Evolutionary conservation across 2,797 vertebrate species (phyloP), one percentile per base, ranked within the genome.

Genomic region (Astyanax mexicanus): DNA sequence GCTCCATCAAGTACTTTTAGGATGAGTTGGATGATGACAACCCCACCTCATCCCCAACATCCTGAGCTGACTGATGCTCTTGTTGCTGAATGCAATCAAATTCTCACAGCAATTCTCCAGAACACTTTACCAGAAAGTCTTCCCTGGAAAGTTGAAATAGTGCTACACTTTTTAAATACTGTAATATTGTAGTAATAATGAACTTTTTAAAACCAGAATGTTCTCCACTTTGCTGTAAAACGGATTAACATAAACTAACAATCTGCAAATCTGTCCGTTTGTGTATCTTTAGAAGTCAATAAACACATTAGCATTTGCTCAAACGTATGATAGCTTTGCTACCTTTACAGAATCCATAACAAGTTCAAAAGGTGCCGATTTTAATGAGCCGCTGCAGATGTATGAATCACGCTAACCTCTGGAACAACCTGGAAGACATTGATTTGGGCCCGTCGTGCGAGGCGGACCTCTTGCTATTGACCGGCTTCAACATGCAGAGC

Each of bases 401-500:
- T 64, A 44, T 32, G 10, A 37, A 54, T 19, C 47, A 62, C 19
- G 32, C 52, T 73, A 66, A 58, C 69, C 67, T 64, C 74, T 72
- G 51, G 51, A 51, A 77, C 47, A 21, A 82, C 65, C 65, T 62
- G 60, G 79, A 66, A 72, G 78, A 75, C 77, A 84, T 78, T 52
- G 78, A 80, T 83, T 69, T 82, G 12, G 64, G 81, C 84, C 81
- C 58, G 62, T 78, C 75, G 80, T 75, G 58, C 60, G 66, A 61
- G 29, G 74, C 51, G 15, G 65, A 66, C 73, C 61, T 78, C 52
- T 40, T 45, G 37, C 57, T 79, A 91, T 90, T 84, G 89, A 92
- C 87, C 82, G 79, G 75, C 66, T 81, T 87, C 82, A 62, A 82
- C 81, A 82, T 75, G 6, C 15, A 82, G 86, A 90, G 85, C 82